Evolutionary conservation across 2,797 vertebrate species (phyloP).

Genomic region (Smutsia temminckii): DNA sequence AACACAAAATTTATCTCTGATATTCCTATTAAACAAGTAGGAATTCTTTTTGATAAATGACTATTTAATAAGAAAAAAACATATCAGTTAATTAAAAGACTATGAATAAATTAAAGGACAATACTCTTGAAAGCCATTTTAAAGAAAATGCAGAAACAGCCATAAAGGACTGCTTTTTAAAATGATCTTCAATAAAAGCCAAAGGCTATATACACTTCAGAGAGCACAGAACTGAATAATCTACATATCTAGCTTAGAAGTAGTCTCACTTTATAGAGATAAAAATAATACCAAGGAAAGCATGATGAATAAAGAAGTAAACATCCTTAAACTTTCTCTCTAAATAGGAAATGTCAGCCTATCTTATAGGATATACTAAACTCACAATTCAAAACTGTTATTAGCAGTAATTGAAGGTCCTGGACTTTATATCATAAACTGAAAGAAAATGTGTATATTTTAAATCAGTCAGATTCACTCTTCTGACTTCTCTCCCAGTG

Average conservation of each 20-base stretch:
- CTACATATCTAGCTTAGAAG: neutral
- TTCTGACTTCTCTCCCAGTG: neutral
- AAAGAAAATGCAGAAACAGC: neutral
- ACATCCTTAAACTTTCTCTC: neutral
- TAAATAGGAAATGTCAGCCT: neutral
- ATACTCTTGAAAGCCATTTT: neutral
- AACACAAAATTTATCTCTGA: constrained; percentile 7
- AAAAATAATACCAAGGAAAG: neutral
- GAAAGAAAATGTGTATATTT: constrained; percentile 13
- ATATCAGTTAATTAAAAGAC: neutral
- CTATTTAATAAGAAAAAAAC: neutral
- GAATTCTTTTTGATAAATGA: neutral
- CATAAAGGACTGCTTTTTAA: neutral
- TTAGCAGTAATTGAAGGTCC: neutral
- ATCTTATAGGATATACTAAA: neutral
- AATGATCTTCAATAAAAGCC: neutral
- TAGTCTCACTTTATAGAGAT: neutral
- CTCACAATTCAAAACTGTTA: neutral
- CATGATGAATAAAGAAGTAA: neutral
- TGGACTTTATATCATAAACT: neutral
- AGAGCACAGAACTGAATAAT: neutral
- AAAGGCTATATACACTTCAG: neutral
- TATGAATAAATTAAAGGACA: neutral
- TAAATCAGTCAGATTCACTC: constrained; percentile 7
- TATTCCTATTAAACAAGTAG: neutral